Evolutionary conservation across 2,113 vertebrate genomes (phyloP), one percentile per base, ranked within the genome.

Genomic region (Craseonycteris thonglongyai): DNA sequence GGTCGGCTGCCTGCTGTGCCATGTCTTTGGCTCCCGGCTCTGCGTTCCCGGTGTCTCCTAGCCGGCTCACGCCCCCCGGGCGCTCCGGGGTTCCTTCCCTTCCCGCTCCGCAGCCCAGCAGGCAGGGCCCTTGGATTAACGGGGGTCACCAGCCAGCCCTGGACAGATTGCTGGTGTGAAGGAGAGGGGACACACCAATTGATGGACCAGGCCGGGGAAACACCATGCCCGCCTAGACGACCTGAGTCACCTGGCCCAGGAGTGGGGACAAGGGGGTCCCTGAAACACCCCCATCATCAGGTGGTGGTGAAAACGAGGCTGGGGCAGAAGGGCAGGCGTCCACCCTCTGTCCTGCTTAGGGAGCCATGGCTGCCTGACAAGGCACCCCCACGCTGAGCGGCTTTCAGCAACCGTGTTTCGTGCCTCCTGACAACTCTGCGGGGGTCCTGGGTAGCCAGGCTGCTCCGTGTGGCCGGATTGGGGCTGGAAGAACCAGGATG

Each of bases 1-100:
- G 21, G 15, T 74, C n/a, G 0, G 15, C 9, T 59, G 45, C 28
- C 0, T 0, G 47, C 35, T 65, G 33, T 2, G 21, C n/a, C n/a
- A n/a, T 66, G 1, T 63, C 71, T 45, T 49, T 45, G 68, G 69
- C 65, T 51, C 35, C 0, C n/a, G 5, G 28, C 21, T 61, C 59
- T 22, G 12, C 38, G 65, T 65, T 16, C 7, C 11, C 51, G 12
- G 21, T 18, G 2, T 71, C 87, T 14, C 38, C 7, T 10, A 58
- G 16, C 2, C 19, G 35, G 40, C 54, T 47, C 15, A 0, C 22
- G 56, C 22, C 21, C 40, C 30, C 2, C 0, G 2, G 9, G 24
- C 33, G 22, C 33, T 26, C 54, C 0, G 0, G 38, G 16, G 24
- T 80, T 63, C 68, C 51, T 7, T 30, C 15, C 26, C 18, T 26